phyloP scores from a whole-genome alignment of 2,888 invertebrate species.

The Zaprionus bogoriensis region DNA sequence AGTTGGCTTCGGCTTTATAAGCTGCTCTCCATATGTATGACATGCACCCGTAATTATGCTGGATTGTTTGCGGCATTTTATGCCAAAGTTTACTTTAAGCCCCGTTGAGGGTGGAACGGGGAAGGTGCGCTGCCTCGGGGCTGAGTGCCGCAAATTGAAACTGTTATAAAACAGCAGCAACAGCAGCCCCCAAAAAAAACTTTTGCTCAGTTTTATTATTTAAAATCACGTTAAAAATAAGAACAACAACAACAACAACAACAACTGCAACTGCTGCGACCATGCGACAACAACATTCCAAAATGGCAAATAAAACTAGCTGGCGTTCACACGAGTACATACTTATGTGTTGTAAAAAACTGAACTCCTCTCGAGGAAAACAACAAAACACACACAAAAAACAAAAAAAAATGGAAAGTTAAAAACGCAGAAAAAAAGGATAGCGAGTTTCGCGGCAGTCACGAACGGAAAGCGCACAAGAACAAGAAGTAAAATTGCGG shows the following conservation, averaged over 20 bases:
- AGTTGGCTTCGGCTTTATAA: conserved; percentile 21
- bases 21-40: conserved; percentile 1
- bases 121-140: background rate
- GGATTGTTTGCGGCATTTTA: conserved; percentile 41
- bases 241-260: conserved; percentile 25
- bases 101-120: background rate
- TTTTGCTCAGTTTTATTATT: conserved; percentile 47
- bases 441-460: conserved; percentile 45
- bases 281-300: conserved; percentile 26
- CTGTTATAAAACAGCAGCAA: conserved; percentile 46
- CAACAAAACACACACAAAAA: conserved; percentile 11
- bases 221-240: conserved; percentile 63
- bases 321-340: conserved; percentile 25
- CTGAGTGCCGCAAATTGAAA: conserved; percentile 42
- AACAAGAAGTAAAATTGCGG: conserved; percentile 36
- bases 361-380: too few relatives aligned
- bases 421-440: conserved; percentile 33
- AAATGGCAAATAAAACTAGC: conserved; percentile 61
- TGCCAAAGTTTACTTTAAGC: conserved; percentile 56
- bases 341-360: too few relatives aligned
- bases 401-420: conserved; percentile 17
- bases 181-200: conserved; percentile 17
- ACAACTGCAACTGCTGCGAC: too few relatives aligned
- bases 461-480: conserved; percentile 45
- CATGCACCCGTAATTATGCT: conserved; percentile 44